A percentile compares a stretch with the other conserved stretches of the same genome.
Evolutionary conservation across 64 coral and sea anemone genomes (phyloP).

Genomic region (Orbicella faveolata): DNA sequence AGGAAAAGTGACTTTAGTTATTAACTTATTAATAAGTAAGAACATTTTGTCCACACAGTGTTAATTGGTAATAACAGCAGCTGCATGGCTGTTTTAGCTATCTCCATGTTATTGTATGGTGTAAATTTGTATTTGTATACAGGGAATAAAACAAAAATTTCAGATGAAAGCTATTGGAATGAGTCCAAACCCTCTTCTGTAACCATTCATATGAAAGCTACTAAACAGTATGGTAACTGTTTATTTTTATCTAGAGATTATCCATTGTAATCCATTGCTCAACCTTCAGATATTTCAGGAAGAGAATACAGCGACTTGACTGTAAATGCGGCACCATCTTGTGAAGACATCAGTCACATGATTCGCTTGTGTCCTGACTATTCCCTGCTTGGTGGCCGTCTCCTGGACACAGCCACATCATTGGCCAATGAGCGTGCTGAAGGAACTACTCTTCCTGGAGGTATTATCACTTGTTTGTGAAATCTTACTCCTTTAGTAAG

Average conservation of each 20-base stretch:
- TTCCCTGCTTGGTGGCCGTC: conserved; percentile 69
- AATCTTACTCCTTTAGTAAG: too few species aligned
- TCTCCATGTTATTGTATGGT: too few species aligned
- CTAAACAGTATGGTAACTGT: background rate
- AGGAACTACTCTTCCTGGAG: conserved; percentile 19
- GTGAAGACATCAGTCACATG: conserved; percentile 85
- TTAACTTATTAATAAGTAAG: too few species aligned
- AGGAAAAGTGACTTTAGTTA: too few species aligned
- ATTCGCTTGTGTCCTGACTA: conserved; percentile 86
- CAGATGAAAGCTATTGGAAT: too few species aligned
- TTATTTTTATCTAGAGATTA: background rate
- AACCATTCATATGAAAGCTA: background rate
- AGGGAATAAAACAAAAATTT: too few species aligned
- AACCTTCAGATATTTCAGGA: conserved; percentile 40
- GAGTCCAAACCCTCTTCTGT: too few species aligned
- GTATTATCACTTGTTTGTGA: conserved; percentile 4
- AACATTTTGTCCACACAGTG: too few species aligned
- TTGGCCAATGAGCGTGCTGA: conserved; percentile 39
- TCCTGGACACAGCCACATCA: conserved; percentile 62
- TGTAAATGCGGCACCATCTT: conserved; percentile 90
- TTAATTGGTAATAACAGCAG: too few species aligned
- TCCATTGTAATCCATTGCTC: background rate
- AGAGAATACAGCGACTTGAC: conserved; percentile 74
- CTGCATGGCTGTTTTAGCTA: too few species aligned
- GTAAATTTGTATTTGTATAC: too few species aligned